phyloP scores from a whole-genome alignment of 2,113 vertebrate species.

The Entosphenus tridentatus region DNA sequence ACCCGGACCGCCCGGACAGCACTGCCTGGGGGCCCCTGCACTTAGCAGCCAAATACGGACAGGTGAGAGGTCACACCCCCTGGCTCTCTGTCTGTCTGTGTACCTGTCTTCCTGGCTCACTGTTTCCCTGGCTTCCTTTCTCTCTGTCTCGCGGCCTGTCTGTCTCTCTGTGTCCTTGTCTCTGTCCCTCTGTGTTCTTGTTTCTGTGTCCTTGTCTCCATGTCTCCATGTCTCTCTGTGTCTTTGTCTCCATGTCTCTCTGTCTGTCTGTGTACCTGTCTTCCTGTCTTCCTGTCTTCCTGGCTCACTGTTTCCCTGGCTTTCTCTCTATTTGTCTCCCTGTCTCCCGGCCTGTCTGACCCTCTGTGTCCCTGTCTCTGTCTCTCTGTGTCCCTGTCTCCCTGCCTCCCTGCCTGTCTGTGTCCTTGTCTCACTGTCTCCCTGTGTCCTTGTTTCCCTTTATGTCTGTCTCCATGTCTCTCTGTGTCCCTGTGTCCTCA shows the following conservation, averaged over 20 bases:
- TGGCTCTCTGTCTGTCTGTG: background rate
- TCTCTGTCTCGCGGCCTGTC: background rate
- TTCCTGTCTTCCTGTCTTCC: background rate
- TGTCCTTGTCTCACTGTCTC: background rate
- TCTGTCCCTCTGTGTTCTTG: background rate
- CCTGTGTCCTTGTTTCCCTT: background rate
- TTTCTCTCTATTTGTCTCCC: background rate
- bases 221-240: background rate
- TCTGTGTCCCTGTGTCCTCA: background rate
- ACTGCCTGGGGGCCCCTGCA: slow-evolving; percentile 68
- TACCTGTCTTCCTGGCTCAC: background rate
- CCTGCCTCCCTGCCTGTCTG: background rate
- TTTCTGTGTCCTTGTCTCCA: background rate
- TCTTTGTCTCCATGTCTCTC: background rate
- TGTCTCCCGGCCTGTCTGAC: background rate
- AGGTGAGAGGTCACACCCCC: slow-evolving; percentile 27
- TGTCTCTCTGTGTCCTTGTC: background rate
- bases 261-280: background rate
- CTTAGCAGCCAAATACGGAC: slow-evolving; percentile 70
- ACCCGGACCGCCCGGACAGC: slow-evolving; percentile 36
- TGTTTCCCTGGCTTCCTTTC: background rate
- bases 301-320: background rate
- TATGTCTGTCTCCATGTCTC: background rate
- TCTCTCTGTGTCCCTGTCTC: background rate
- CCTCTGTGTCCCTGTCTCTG: background rate